These are phyloP conservation scores for Platynereis dumerilii DNA, from an alignment of 2,888 invertebrate genomes.

Conservation along the genomic window DNA sequence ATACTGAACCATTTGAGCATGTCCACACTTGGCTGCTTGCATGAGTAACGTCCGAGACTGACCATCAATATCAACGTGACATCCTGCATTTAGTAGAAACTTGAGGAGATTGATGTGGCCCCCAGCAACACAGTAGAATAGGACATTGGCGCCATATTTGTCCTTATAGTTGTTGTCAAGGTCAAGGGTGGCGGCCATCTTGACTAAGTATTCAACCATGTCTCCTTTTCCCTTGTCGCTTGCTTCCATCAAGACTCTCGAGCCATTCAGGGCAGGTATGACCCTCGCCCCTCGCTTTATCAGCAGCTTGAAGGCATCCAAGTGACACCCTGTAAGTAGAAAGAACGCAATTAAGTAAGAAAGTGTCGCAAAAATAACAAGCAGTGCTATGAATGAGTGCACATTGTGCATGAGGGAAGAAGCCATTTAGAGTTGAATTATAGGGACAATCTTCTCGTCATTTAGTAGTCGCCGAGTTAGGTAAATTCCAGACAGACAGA, in stretches of 20 bases:
- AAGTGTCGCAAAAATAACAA: too few species aligned
- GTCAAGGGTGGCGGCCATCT: conserved; percentile 27
- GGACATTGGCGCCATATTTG: conserved; percentile 34
- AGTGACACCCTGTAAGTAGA: conserved; percentile 32
- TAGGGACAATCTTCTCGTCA: too few species aligned
- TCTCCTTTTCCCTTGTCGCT: conserved; percentile 34
- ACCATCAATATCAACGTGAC: conserved; percentile 30
- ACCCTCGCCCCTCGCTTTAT: conserved; percentile 35
- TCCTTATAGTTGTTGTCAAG: conserved; percentile 33
- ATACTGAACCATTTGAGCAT: conserved; percentile 33
- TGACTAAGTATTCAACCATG: conserved; percentile 29
- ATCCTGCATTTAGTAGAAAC: conserved; percentile 37
- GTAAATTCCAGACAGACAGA: too few species aligned
- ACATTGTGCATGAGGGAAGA: too few species aligned
- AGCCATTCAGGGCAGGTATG: conserved; percentile 34
- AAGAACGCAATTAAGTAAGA: not conserved
- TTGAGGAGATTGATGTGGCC: conserved; percentile 34
- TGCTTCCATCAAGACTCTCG: conserved; percentile 40
- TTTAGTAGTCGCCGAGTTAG: too few species aligned
- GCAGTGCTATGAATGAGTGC: too few species aligned
- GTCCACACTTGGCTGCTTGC: conserved; percentile 37
- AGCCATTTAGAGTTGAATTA: too few species aligned
- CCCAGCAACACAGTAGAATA: conserved; percentile 40
- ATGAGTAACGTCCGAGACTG: conserved; percentile 35
- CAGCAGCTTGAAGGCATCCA: conserved; percentile 35